Evolutionary conservation across 2,113 vertebrate genomes (phyloP).

Genomic region (Corythornis vintsioides): DNA sequence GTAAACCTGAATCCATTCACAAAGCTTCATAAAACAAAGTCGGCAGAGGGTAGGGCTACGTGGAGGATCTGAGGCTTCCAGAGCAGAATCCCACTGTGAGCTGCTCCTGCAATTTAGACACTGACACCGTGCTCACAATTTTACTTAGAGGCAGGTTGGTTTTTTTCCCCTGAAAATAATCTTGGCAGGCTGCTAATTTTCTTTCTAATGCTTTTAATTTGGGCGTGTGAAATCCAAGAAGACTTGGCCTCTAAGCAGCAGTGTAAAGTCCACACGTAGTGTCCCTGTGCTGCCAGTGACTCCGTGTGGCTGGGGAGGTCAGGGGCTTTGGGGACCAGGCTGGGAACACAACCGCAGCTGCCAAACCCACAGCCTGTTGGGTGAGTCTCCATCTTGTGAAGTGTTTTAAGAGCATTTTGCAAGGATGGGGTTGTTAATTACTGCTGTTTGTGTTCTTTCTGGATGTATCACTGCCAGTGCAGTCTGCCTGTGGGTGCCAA

Average conservation of each 20-base stretch:
- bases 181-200: not conserved
- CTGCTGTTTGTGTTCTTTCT: not conserved
- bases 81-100: not conserved
- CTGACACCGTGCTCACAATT: not conserved
- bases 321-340: not conserved
- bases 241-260: fast-evolving
- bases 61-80: conserved; percentile 38
- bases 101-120: conserved; percentile 1
- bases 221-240: not conserved
- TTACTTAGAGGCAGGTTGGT: not conserved
- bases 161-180: not conserved
- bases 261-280: fast-evolving
- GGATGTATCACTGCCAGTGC: fast-evolving
- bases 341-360: not conserved
- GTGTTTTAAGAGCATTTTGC: not conserved
- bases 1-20: conserved; percentile 55
- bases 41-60: not conserved
- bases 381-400: fast-evolving
- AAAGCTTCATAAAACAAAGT: conserved; percentile 58
- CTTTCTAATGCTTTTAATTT: not conserved
- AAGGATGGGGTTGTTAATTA: not conserved
- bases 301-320: fast-evolving
- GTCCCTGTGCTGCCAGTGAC: fast-evolving
- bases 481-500: not conserved
- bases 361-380: fast-evolving